Percentiles rank a stretch among this genome's conserved stretches.
Conservation (phyloP, 2,113 vertebrate species). For the Chelonoidis abingdonii region DNA sequence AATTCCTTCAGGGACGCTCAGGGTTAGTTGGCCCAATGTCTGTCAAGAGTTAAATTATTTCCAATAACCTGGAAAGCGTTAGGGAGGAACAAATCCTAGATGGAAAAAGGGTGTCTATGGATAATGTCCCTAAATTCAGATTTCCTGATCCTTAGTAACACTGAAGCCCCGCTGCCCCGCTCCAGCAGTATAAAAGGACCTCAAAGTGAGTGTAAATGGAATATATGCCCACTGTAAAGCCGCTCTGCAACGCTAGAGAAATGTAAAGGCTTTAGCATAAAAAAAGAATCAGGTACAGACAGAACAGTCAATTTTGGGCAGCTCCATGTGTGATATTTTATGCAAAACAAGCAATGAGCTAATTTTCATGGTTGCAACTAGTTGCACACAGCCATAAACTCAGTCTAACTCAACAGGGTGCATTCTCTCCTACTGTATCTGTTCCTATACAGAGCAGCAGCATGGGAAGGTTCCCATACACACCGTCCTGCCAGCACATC, state of each 20-base stretch:
- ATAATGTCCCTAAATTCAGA: neutral
- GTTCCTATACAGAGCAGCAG: neutral
- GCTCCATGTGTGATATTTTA: neutral
- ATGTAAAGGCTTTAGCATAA: neutral
- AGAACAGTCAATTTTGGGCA: accelerated
- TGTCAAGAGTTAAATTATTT: neutral
- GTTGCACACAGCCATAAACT: neutral
- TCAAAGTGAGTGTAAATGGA: neutral
- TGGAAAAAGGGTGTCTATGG: accelerated
- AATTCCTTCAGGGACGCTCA: neutral
- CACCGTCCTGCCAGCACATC: neutral
- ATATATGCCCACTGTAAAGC: accelerated
- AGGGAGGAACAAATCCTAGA: neutral
- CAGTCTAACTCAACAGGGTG: accelerated
- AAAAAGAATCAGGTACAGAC: neutral
- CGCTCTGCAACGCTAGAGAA: neutral
- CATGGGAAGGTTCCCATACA: neutral
- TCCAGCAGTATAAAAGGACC: neutral
- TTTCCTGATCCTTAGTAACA: neutral
- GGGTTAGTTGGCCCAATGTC: neutral
- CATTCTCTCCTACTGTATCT: neutral
- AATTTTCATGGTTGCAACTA: slow-evolving; percentile 14
- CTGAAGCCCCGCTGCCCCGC: neutral
- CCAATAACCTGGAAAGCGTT: neutral
- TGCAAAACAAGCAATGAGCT: slow-evolving; percentile 23